These are phyloP conservation scores for Serinus canaria DNA, from an alignment of 2,113 vertebrate species.

Conservation along the genomic window DNA sequence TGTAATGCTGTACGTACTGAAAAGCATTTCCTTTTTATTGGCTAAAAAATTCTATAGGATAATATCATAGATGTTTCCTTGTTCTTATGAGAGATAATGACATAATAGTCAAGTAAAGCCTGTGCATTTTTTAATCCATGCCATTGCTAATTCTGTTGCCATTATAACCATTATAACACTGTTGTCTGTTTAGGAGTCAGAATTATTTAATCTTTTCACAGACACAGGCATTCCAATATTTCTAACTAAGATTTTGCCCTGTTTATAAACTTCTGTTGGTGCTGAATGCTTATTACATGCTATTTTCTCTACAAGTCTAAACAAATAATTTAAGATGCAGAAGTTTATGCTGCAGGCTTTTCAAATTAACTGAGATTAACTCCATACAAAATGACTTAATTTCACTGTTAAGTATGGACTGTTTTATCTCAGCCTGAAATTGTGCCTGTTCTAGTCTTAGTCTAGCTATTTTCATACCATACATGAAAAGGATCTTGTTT, in stretches of 20 bases:
- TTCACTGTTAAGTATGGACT: not conserved
- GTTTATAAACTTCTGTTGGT: not conserved
- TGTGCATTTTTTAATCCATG: not conserved
- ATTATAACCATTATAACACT: not conserved
- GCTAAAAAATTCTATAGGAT: not conserved
- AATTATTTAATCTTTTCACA: not conserved
- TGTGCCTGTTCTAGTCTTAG: not conserved
- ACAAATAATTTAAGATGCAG: not conserved
- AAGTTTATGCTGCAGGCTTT: not conserved
- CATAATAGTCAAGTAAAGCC: not conserved
- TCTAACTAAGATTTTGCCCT: not conserved
- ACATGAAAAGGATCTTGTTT: not conserved
- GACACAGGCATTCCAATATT: not conserved
- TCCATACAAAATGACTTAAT: not conserved
- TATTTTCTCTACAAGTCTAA: not conserved
- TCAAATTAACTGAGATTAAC: not conserved
- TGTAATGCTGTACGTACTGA: not conserved
- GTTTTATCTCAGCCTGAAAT: not conserved
- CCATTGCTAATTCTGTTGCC: not conserved
- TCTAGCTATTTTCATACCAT: not conserved
- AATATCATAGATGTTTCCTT: not conserved
- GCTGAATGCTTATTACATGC: not conserved
- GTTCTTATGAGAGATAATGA: not conserved
- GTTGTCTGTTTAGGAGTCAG: not conserved
- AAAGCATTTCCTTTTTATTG: not conserved